phyloP scores from a whole-genome alignment of 1,140 invertebrate genomes.

The Daktulosphaira vitifoliae region DNA sequence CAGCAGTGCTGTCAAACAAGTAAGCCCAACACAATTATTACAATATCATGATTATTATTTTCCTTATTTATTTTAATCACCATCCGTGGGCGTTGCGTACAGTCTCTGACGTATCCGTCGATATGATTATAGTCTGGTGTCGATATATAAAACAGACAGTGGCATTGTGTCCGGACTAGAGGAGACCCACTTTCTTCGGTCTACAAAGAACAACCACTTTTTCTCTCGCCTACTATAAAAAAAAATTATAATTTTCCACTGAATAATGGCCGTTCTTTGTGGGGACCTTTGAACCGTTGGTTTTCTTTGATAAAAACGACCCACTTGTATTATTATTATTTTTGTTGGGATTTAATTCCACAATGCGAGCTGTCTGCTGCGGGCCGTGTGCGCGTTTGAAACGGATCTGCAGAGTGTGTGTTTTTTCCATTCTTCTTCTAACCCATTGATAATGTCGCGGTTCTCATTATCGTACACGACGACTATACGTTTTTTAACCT shows the following conservation, averaged over 20 bases:
- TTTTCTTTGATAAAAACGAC: constrained; percentile 28
- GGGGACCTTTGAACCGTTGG: constrained; percentile 1
- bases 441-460: constrained; percentile 3
- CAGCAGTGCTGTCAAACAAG: constrained; percentile 23
- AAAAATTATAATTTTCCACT: not conserved
- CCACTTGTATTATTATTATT: constrained; percentile 14
- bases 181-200: constrained; percentile 26
- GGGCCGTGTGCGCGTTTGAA: constrained; percentile 8
- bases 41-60: not conserved
- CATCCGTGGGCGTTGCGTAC: not conserved
- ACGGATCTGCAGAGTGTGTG: not conserved
- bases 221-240: constrained; percentile 19
- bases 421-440: not conserved
- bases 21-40: not conserved
- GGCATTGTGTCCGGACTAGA: too few relatives aligned
- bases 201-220: not conserved
- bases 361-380: not conserved
- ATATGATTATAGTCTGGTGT: not conserved
- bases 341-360: not conserved
- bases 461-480: too few relatives aligned
- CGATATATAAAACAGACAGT: too few relatives aligned
- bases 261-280: constrained; percentile 19
- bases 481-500: too few relatives aligned
- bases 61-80: not conserved
- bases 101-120: not conserved